A percentile compares a stretch with the other conserved stretches of the same genome.
Conservation (phyloP, 2,113 vertebrate genomes). For the Ammodytes marinus region DNA sequence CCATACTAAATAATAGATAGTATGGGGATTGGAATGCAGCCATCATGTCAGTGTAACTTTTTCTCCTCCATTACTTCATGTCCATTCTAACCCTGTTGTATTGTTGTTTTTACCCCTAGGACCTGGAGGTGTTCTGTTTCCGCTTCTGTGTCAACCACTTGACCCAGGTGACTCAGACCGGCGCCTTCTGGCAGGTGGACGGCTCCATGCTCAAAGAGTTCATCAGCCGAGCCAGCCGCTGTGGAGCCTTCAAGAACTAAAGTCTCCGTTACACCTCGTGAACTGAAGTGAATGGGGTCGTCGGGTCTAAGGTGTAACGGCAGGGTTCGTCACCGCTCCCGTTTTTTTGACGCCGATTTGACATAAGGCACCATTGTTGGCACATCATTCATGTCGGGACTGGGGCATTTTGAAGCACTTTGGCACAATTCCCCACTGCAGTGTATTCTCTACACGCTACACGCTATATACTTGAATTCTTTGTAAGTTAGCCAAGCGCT, state of each 20-base stretch:
- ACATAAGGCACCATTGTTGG: neutral
- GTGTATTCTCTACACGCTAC: neutral
- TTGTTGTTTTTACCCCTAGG: conserved; percentile 76
- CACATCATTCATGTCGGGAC: neutral
- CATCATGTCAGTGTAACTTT: neutral
- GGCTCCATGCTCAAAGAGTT: conserved; percentile 96
- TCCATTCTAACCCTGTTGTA: neutral
- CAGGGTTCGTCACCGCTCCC: neutral
- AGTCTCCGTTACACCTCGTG: neutral
- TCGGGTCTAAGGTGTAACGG: neutral
- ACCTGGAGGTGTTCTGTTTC: conserved; percentile 98
- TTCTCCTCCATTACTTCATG: neutral
- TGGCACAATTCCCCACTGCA: conserved; percentile 23
- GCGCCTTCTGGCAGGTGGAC: conserved; percentile 95
- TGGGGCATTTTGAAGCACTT: conserved; percentile 33
- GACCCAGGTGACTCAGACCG: conserved; percentile 95
- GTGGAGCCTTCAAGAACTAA: conserved; percentile 98
- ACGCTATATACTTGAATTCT: conserved; percentile 35
- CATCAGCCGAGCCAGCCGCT: conserved; percentile 94
- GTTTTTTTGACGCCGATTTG: neutral
- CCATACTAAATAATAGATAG: too few relatives aligned
- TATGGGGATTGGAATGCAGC: too few relatives aligned
- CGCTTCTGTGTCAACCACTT: conserved; percentile 97
- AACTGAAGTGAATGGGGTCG: neutral
- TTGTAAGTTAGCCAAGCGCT: conserved; percentile 11